A percentile compares a stretch with the other conserved stretches of the same genome.
Conservation (phyloP, 2,113 vertebrate species). For the Ornithorhynchus anatinus region DNA sequence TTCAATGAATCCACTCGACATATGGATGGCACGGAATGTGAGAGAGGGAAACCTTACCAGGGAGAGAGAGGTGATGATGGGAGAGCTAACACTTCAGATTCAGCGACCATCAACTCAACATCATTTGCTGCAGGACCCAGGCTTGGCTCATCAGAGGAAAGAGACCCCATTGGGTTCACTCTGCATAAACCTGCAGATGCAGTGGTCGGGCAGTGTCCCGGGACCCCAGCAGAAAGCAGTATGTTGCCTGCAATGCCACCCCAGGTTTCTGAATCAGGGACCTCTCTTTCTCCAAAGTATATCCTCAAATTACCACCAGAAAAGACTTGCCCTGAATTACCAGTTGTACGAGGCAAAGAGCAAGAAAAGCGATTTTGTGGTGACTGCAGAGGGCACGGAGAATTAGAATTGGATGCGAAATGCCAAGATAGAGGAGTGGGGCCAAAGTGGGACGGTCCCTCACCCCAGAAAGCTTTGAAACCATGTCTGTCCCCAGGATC, state of each 20-base stretch:
- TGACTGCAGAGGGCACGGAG: neutral
- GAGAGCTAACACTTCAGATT: neutral
- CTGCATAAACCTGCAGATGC: neutral
- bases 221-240: constrained; percentile 6
- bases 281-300: constrained; percentile 72
- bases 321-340: neutral
- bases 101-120: constrained; percentile 2
- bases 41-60: neutral
- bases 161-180: neutral
- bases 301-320: constrained; percentile 67
- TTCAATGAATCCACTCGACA: neutral
- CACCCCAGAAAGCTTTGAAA: constrained; percentile 24
- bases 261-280: neutral
- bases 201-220: neutral
- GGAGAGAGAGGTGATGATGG: accelerated
- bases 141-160: neutral
- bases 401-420: neutral
- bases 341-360: neutral
- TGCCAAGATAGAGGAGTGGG: constrained; percentile 27
- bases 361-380: neutral
- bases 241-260: neutral
- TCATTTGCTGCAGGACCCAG: neutral
- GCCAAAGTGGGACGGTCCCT: neutral
- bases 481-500: neutral
- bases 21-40: neutral